Percentiles rank a stretch among this genome's conserved stretches.
Conservation (phyloP, 2,888 invertebrate genomes). For the Patella caerulea region DNA sequence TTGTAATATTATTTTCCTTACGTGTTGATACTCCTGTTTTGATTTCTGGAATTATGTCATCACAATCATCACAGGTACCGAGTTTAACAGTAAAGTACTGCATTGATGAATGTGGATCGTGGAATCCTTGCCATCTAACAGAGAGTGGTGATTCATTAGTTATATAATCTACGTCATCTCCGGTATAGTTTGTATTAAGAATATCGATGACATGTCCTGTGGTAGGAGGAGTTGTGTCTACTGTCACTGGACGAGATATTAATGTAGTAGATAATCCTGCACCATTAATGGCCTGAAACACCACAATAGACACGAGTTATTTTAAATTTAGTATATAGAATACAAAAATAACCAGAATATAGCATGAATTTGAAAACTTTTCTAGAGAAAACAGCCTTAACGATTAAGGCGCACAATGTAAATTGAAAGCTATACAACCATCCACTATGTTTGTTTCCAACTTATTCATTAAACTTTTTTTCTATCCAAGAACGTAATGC, state of each 20-base stretch:
- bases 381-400: no score
- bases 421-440: no score
- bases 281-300: slow-evolving; percentile 19
- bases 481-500: no score
- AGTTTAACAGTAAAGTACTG: slow-evolving; percentile 37
- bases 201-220: slow-evolving; percentile 24
- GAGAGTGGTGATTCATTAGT: slow-evolving; percentile 27
- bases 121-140: slow-evolving; percentile 42
- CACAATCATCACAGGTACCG: slow-evolving; percentile 40
- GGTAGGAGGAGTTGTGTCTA: slow-evolving; percentile 21
- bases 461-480: no score
- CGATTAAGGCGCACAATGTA: no score
- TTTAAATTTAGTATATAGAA: no score
- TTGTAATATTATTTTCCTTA: slow-evolving; percentile 11
- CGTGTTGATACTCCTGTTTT: slow-evolving; percentile 29
- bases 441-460: no score
- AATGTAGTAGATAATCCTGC: slow-evolving; percentile 15
- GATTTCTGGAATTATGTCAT: slow-evolving; percentile 30
- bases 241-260: slow-evolving; percentile 19
- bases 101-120: slow-evolving; percentile 40
- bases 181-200: slow-evolving; percentile 30
- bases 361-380: no score
- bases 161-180: slow-evolving; percentile 35
- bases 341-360: no score
- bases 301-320: background rate